Base-by-base conservation (phyloP, 2,888 invertebrate species). In the Epiblema foenella region DNA sequence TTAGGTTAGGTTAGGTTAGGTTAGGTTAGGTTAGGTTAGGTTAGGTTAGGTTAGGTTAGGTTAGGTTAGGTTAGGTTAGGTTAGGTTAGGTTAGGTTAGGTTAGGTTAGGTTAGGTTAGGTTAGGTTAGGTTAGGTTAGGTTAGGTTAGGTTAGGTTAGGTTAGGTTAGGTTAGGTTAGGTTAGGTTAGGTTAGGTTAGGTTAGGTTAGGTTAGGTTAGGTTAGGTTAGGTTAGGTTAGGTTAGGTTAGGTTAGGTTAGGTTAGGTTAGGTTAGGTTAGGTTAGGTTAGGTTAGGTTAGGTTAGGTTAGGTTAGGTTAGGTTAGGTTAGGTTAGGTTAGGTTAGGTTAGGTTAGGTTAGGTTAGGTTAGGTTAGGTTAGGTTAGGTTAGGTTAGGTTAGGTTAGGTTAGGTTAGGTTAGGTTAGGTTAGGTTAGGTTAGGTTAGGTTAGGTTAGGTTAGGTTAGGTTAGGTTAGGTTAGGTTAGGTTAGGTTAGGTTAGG, bases 281-380 rank as follows among this genome's bases (percentile, higher is more conserved):
- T 62, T 62, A 62, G 62, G 62, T 62, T 62, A 62, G 62, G 62
- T 62, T 62, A 62, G 65, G 65, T 65, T 65, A 65, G 65, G 65
- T 69, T 73, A 73, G 65, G 69, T 66, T 69, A 73, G 68, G 60
- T 73, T 68, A 65, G 69, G 72, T 59, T 66, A 59, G 59, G 58
- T 59, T 68, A 58, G 59, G 59, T 58, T 57, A 51, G 64, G 72
- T 58, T 68, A 73, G 69, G 69, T 68, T 59, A 64, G 59, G 64
- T 73, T 46, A 64, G 29, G 63, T 68, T 70, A 72, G 64, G 68
- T 72, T 72, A 72, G 72, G 66, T 62, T 67, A 63, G 62, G 66
- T 65, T 59, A 65, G 64, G 57, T 58, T 56, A n/a, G n/a, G n/a
- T n/a, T n/a, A n/a, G n/a, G n/a, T n/a, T n/a, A n/a, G n/a, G n/a